These are phyloP conservation scores for Himalopsyche phryganea DNA, from an alignment of 1,140 invertebrate species.

Conservation along the genomic window DNA sequence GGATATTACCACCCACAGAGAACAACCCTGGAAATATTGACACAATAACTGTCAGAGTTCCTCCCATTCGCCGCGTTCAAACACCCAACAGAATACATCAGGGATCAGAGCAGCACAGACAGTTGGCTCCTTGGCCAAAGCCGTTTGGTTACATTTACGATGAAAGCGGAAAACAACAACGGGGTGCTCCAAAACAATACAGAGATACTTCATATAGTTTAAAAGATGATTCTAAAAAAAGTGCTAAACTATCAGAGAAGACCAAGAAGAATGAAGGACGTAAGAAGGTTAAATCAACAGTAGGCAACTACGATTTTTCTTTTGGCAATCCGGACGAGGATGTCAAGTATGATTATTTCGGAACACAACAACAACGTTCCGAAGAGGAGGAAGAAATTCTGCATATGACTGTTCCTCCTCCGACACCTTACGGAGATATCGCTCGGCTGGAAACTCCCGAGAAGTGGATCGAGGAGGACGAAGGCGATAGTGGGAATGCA, in stretches of 20 bases:
- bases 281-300: constrained; percentile 3
- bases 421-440: constrained; percentile 24
- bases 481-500: constrained; percentile 20
- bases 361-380: constrained; percentile 14
- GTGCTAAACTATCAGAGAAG: too few relatives aligned
- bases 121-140: constrained; percentile 18
- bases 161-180: constrained; percentile 13
- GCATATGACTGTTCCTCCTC: constrained; percentile 14
- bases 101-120: constrained; percentile 14
- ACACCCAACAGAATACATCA: constrained; percentile 39
- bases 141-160: constrained; percentile 26
- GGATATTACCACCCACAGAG: constrained; percentile 48
- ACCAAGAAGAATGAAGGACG: constrained; percentile 6
- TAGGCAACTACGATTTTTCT: constrained; percentile 19
- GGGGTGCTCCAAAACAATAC: constrained; percentile 9
- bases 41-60: constrained; percentile 49
- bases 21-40: constrained; percentile 50
- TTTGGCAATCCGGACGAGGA: constrained; percentile 27
- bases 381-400: constrained; percentile 21
- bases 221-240: constrained; percentile 6
- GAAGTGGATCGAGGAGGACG: constrained; percentile 13
- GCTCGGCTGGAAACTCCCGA: constrained; percentile 22
- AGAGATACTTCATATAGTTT: constrained; percentile 15
- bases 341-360: constrained; percentile 26
- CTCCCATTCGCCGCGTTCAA: constrained; percentile 48